Evolutionary conservation across 2,797 vertebrate genomes (phyloP).

Genomic region (Peromyscus melanophrys): DNA sequence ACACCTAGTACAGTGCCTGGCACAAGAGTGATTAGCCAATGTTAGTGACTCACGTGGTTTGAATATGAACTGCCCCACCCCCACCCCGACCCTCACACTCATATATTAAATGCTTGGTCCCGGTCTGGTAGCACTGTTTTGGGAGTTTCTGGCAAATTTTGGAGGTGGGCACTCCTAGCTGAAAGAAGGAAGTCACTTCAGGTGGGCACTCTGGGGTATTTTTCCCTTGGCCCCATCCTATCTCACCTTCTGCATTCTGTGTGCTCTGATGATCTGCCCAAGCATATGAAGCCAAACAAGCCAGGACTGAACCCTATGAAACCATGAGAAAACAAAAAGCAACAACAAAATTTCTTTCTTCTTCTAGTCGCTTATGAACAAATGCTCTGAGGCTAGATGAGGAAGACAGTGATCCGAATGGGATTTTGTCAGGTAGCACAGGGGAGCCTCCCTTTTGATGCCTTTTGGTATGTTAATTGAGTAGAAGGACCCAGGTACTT

Average conservation of each 20-base stretch:
- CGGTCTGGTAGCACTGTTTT: too few species aligned
- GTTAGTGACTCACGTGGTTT: neutral
- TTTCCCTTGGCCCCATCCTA: neutral
- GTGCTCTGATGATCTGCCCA: neutral
- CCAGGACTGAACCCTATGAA: neutral
- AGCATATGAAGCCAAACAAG: neutral
- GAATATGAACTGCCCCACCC: neutral
- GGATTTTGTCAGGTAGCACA: too few species aligned
- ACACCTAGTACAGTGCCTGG: neutral
- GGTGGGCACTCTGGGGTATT: neutral
- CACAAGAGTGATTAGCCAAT: neutral
- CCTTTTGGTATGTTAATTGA: neutral
- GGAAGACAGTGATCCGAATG: neutral
- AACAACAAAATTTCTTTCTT: neutral
- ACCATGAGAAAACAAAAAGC: neutral
- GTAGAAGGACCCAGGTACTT: neutral
- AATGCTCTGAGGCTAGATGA: neutral
- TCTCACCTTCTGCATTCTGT: neutral
- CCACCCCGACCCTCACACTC: neutral
- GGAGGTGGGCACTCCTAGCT: neutral
- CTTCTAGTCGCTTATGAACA: neutral
- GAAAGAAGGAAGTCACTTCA: neutral
- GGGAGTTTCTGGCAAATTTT: neutral
- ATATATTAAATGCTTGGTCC: neutral
- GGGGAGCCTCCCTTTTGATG: too few species aligned